Evolutionary conservation across 2,113 vertebrate genomes (phyloP).

Genomic region (Laticauda laticaudata): DNA sequence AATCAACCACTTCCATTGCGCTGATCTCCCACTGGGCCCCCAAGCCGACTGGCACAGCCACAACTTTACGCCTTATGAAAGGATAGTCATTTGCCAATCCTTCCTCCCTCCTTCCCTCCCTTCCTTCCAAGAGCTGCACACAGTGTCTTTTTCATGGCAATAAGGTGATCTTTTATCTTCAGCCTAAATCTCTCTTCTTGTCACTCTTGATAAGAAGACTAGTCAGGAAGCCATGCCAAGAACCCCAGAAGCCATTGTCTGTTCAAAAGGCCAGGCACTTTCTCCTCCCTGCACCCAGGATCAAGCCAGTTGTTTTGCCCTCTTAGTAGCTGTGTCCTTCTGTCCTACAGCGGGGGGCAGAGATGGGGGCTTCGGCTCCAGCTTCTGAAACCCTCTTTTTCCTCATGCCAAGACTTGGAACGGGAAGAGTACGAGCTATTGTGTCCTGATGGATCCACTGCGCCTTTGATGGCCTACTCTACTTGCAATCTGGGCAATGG

Average conservation of each 20-base stretch:
- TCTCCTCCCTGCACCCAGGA: not conserved
- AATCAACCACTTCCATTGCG: not conserved
- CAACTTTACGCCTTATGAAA: too few species aligned
- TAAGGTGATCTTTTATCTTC: not conserved
- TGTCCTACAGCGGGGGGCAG: not conserved
- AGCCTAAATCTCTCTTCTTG: not conserved
- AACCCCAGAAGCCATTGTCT: not conserved
- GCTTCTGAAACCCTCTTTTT: not conserved
- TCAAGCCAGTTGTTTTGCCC: too few species aligned
- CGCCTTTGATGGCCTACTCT: slow-evolving; percentile 72
- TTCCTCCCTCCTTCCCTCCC: too few species aligned
- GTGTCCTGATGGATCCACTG: slow-evolving; percentile 80
- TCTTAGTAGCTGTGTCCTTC: not conserved
- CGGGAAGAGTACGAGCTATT: slow-evolving; percentile 74
- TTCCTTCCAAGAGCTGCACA: not conserved
- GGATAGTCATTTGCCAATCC: too few species aligned
- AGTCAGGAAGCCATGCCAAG: not conserved
- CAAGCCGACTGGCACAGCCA: too few species aligned
- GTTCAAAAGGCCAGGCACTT: not conserved
- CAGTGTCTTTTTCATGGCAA: not conserved
- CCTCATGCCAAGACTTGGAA: slow-evolving; percentile 70
- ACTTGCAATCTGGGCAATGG: slow-evolving; percentile 83
- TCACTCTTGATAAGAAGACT: not conserved
- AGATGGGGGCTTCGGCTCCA: not conserved
- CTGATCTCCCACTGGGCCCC: not conserved